Conservation (phyloP, 1,140 invertebrate genomes). For the Hylaeus volcanicus region DNA sequence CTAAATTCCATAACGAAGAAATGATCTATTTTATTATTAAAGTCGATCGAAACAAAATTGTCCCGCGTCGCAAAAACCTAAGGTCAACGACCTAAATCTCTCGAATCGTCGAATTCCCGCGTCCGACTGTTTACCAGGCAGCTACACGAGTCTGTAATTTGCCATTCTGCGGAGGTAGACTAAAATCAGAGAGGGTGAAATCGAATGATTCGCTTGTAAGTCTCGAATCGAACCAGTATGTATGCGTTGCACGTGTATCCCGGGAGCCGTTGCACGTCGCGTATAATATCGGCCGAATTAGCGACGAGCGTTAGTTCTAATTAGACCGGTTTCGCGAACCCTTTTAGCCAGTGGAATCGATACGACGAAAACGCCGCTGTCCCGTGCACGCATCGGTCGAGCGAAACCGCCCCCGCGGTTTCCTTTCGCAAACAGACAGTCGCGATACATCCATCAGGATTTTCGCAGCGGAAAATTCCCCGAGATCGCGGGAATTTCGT, state of each 20-base stretch:
- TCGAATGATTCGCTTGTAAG: neutral
- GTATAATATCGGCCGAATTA: constrained; percentile 14
- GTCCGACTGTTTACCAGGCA: too few relatives aligned
- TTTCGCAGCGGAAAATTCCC: neutral
- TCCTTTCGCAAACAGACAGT: neutral
- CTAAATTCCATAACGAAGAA: too few relatives aligned
- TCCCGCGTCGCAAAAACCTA: too few relatives aligned
- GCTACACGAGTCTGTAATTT: too few relatives aligned
- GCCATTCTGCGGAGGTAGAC: too few relatives aligned
- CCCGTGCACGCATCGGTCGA: constrained; percentile 1
- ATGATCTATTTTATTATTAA: too few relatives aligned
- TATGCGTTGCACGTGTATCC: neutral
- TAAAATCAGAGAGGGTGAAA: too few relatives aligned
- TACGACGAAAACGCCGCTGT: neutral
- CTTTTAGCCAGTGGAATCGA: constrained; percentile 11
- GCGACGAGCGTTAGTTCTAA: constrained; percentile 2
- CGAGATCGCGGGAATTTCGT: too few relatives aligned
- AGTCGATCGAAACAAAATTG: too few relatives aligned
- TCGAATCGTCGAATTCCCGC: too few relatives aligned
- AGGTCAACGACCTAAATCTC: too few relatives aligned
- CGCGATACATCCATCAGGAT: neutral
- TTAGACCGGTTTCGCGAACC: constrained; percentile 22
- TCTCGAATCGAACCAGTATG: neutral
- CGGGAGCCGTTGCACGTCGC: neutral
- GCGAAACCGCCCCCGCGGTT: neutral